Evolutionary conservation across 30 jellyfish, hydroid and myxozoan species (phyloP).

Genomic region (Sanderia malayensis): DNA sequence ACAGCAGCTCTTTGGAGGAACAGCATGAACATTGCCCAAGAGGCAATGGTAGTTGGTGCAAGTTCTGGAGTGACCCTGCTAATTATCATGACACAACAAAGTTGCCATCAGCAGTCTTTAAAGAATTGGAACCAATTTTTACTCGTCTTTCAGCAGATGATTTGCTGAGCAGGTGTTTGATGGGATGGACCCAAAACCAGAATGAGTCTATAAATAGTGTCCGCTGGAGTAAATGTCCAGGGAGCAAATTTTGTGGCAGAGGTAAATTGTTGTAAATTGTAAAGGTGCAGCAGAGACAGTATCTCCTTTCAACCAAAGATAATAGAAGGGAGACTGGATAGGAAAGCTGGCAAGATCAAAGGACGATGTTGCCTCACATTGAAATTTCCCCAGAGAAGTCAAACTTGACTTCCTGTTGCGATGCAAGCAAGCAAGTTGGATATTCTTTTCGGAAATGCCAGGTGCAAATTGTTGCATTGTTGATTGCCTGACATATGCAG

Average conservation of each 20-base stretch:
- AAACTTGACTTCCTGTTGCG: too few species aligned
- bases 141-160: slow-evolving; percentile 21
- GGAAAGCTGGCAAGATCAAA: too few species aligned
- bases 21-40: not conserved
- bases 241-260: slow-evolving; percentile 22
- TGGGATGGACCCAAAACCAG: slow-evolving; percentile 47
- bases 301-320: slow-evolving; percentile 22
- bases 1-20: not conserved
- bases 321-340: too few species aligned
- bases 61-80: not conserved
- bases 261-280: not conserved
- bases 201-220: slow-evolving; percentile 37
- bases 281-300: slow-evolving; percentile 36
- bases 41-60: not conserved
- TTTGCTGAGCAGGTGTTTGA: slow-evolving; percentile 20
- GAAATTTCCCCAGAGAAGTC: too few species aligned
- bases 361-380: too few species aligned
- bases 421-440: too few species aligned
- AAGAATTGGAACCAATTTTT: slow-evolving; percentile 35
- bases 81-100: slow-evolving; percentile 24
- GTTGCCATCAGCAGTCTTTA: slow-evolving; percentile 26
- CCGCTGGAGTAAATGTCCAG: slow-evolving; percentile 46
- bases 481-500: too few species aligned
- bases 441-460: too few species aligned
- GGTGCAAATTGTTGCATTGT: too few species aligned